These are phyloP conservation scores for Melanostoma mellinum DNA, from an alignment of 2,888 invertebrate species.

Conservation along the genomic window DNA sequence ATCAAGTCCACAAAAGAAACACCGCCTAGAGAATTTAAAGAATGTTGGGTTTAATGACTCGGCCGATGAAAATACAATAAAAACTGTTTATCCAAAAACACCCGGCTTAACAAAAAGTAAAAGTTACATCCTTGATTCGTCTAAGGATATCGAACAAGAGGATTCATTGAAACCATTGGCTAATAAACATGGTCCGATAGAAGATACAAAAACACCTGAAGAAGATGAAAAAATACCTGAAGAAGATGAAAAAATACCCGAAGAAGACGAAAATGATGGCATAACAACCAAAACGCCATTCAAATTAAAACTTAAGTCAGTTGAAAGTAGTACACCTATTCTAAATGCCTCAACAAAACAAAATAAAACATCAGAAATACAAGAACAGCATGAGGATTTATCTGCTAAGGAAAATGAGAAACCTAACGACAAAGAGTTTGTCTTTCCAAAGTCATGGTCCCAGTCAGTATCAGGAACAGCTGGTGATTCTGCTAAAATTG, in stretches of 20 bases:
- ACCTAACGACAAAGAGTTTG: constrained; percentile 85
- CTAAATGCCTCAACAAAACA: constrained; percentile 39
- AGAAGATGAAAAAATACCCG: not conserved
- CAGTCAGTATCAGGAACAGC: constrained; percentile 69
- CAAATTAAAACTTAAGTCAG: constrained; percentile 49
- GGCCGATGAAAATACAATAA: constrained; percentile 61
- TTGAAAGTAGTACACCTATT: constrained; percentile 59
- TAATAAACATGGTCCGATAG: constrained; percentile 10
- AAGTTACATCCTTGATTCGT: constrained; percentile 65
- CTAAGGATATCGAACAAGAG: constrained; percentile 51
- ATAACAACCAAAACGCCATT: constrained; percentile 52
- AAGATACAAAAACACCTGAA: not conserved
- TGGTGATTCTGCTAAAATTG: constrained; percentile 69
- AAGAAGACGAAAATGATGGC: constrained; percentile 27
- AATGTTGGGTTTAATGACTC: constrained; percentile 75
- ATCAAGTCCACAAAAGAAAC: constrained; percentile 17
- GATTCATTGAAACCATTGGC: constrained; percentile 1
- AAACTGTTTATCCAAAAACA: constrained; percentile 76
- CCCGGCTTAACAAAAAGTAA: constrained; percentile 74
- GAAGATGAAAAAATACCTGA: constrained; percentile 31
- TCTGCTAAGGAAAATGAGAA: constrained; percentile 63
- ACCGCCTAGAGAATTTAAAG: constrained; percentile 41
- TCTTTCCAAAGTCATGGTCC: constrained; percentile 80
- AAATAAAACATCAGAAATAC: not conserved
- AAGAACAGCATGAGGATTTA: not conserved